phyloP scores from a whole-genome alignment of 1,140 invertebrate species.

The Reticulitermes speratus region DNA sequence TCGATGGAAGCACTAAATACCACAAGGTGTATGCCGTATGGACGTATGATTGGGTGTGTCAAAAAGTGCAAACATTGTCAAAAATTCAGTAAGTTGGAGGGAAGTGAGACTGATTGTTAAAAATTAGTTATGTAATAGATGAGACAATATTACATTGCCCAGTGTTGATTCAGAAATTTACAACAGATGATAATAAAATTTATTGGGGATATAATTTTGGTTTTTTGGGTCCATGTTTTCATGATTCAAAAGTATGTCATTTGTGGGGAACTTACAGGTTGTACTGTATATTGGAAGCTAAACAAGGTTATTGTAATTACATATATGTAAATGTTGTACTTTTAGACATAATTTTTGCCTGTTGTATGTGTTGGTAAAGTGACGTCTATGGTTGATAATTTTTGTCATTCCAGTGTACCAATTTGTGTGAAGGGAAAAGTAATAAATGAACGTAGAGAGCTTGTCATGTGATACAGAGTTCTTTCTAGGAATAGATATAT shows the following conservation, averaged over 20 bases:
- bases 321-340: neutral
- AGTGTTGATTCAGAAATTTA: neutral
- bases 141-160: neutral
- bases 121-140: neutral
- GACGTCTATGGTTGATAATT: too few species aligned
- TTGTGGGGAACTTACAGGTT: neutral
- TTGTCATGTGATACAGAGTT: too few species aligned
- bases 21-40: slow-evolving; percentile 58
- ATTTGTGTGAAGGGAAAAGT: neutral
- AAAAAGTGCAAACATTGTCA: slow-evolving; percentile 68
- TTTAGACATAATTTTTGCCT: neutral
- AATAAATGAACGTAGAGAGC: neutral
- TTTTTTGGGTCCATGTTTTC: neutral
- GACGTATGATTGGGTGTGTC: slow-evolving; percentile 71
- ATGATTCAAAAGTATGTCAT: neutral
- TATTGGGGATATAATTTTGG: neutral
- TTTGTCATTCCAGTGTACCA: neutral
- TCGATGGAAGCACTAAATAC: slow-evolving; percentile 62
- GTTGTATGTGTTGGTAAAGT: too few species aligned
- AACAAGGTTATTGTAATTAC: neutral
- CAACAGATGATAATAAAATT: neutral
- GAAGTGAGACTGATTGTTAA: neutral
- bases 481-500: too few species aligned
- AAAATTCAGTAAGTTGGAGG: slow-evolving; percentile 43
- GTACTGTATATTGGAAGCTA: neutral